Percentiles rank a stretch among this genome's conserved stretches.
Conservation (phyloP, 2,888 invertebrate species). For the Alviniconcha strummeri region DNA sequence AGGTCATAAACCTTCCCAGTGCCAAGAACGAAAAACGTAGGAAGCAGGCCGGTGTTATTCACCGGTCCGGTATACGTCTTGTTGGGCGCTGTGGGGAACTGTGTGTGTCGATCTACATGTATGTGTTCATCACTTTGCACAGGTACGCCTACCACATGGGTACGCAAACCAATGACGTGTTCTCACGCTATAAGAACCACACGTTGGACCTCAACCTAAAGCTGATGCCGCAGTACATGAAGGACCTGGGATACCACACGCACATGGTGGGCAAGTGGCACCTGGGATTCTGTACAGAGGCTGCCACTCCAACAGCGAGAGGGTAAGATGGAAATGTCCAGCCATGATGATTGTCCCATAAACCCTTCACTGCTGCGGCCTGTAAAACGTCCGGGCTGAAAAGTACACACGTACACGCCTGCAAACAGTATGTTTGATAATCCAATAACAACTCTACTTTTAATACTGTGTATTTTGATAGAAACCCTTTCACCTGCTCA, state of each 20-base stretch:
- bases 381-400: too few species aligned
- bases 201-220: not conserved
- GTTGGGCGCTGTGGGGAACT: not conserved
- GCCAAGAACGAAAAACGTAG: not conserved
- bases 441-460: too few species aligned
- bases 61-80: not conserved
- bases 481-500: too few species aligned
- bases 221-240: conserved; percentile 1
- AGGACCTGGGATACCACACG: conserved; percentile 3
- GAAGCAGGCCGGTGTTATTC: not conserved
- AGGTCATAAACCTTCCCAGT: too few species aligned
- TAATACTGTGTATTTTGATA: too few species aligned
- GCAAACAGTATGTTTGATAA: too few species aligned
- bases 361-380: too few species aligned
- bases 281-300: not conserved
- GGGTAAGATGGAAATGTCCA: not conserved
- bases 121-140: not conserved
- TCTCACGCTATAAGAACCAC: not conserved
- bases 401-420: too few species aligned
- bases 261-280: conserved; percentile 25
- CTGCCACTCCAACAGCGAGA: not conserved
- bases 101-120: not conserved
- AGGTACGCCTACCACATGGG: conserved; percentile 15
- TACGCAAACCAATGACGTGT: not conserved
- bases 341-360: too few species aligned